These are phyloP conservation scores for Crossocerus cetratus DNA, from an alignment of 2,888 invertebrate genomes.

Conservation along the genomic window DNA sequence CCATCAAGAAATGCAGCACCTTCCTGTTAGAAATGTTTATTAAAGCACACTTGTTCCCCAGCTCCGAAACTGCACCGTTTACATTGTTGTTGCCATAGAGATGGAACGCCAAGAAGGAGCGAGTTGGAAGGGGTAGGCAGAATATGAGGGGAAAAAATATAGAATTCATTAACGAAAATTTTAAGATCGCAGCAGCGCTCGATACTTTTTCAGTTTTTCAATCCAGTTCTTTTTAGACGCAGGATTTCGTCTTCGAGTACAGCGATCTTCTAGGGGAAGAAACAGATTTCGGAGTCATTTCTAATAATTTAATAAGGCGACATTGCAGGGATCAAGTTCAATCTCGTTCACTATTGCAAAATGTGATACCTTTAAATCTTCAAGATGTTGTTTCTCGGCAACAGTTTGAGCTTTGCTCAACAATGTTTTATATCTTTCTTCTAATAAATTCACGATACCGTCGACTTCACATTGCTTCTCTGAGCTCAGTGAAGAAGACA, in stretches of 20 bases:
- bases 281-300: neutral
- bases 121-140: no score
- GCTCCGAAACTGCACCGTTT: neutral
- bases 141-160: no score
- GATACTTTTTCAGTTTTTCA: constrained; percentile 11
- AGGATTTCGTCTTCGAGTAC: constrained; percentile 54
- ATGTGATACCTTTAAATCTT: constrained; percentile 58
- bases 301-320: no score
- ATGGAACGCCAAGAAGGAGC: constrained; percentile 7
- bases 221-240: constrained; percentile 37
- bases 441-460: constrained; percentile 54
- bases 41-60: neutral
- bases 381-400: constrained; percentile 58
- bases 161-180: no score
- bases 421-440: constrained; percentile 62
- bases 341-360: neutral
- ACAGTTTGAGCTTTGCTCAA: constrained; percentile 57
- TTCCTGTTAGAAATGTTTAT: no score
- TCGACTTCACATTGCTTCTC: constrained; percentile 64
- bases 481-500: constrained; percentile 59
- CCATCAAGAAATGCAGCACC: no score
- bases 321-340: neutral
- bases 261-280: constrained; percentile 56
- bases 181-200: no score
- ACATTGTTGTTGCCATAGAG: constrained; percentile 41